These are phyloP conservation scores for Glandiceps talaboti DNA, from an alignment of 53 echinoderm and acorn worm genomes.

Conservation along the genomic window DNA sequence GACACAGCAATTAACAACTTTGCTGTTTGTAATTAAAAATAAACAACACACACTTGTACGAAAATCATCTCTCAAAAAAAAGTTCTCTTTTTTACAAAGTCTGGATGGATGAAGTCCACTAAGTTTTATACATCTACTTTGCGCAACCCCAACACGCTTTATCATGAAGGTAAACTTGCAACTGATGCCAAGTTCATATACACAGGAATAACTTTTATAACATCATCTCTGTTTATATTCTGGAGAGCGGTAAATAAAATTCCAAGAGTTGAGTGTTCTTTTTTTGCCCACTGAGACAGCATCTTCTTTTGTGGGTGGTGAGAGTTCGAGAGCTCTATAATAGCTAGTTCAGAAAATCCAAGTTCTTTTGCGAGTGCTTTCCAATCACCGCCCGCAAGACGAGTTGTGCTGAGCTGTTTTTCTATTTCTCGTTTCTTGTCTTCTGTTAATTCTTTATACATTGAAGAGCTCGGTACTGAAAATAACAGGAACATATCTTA, in stretches of 20 bases:
- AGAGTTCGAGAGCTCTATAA: slow-evolving; percentile 24
- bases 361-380: slow-evolving; percentile 54
- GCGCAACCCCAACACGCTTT: too few species aligned
- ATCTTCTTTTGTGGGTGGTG: slow-evolving; percentile 6
- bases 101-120: too few species aligned
- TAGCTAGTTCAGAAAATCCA: slow-evolving; percentile 58
- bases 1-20: too few species aligned
- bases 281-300: slow-evolving; percentile 37
- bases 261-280: slow-evolving; percentile 47
- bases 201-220: slow-evolving; percentile 32
- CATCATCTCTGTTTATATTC: slow-evolving; percentile 50
- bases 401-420: slow-evolving; percentile 34
- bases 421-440: slow-evolving; percentile 63
- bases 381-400: slow-evolving; percentile 75
- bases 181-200: slow-evolving; percentile 1
- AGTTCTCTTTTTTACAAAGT: too few species aligned
- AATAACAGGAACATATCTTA: neutral
- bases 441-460: slow-evolving; percentile 41
- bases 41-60: too few species aligned
- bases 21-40: too few species aligned
- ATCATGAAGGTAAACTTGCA: neutral
- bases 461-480: slow-evolving; percentile 54
- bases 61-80: too few species aligned
- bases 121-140: too few species aligned
- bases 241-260: slow-evolving; percentile 46